Conservation (phyloP, 2,888 invertebrate species). For the Cataglyphis albicans region DNA sequence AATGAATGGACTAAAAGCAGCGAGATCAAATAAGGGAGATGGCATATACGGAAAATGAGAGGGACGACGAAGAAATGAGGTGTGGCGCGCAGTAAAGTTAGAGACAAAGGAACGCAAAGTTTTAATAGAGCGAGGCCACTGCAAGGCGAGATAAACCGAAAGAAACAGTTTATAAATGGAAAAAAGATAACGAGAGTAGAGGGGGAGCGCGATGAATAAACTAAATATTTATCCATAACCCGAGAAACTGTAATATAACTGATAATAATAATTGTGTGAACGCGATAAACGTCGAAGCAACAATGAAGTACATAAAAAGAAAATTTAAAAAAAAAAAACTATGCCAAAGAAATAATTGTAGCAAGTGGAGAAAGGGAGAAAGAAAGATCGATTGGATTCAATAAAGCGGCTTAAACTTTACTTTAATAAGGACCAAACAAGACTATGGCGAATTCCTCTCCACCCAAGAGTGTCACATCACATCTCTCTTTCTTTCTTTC, state of each 20-base stretch:
- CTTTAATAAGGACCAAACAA: conserved; percentile 36
- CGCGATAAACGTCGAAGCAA: conserved; percentile 11
- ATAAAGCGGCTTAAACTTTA: conserved; percentile 49
- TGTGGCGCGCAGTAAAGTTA: conserved; percentile 18
- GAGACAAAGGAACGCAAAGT: conserved; percentile 49
- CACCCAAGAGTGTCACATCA: conserved; percentile 9
- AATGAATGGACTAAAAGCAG: conserved; percentile 44
- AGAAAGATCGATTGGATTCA: conserved; percentile 30
- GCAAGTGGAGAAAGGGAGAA: background rate
- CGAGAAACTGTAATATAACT: background rate
- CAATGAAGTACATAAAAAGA: background rate
- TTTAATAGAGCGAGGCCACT: conserved; percentile 41
- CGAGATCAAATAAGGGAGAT: conserved; percentile 42
- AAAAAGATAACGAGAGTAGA: background rate
- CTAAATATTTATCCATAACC: background rate
- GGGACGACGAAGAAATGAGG: conserved; percentile 17
- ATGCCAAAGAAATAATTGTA: conserved; percentile 13
- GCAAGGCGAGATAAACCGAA: conserved; percentile 38
- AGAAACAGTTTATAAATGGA: conserved; percentile 44
- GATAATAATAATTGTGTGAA: conserved; percentile 23
- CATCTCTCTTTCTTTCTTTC: background rate
- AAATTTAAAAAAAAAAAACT: background rate
- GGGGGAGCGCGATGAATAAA: background rate
- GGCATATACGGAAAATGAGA: conserved; percentile 22
- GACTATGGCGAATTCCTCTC: conserved; percentile 23